phyloP scores from a whole-genome alignment of 1,140 invertebrate genomes.

The Mesaphorura yosii region DNA sequence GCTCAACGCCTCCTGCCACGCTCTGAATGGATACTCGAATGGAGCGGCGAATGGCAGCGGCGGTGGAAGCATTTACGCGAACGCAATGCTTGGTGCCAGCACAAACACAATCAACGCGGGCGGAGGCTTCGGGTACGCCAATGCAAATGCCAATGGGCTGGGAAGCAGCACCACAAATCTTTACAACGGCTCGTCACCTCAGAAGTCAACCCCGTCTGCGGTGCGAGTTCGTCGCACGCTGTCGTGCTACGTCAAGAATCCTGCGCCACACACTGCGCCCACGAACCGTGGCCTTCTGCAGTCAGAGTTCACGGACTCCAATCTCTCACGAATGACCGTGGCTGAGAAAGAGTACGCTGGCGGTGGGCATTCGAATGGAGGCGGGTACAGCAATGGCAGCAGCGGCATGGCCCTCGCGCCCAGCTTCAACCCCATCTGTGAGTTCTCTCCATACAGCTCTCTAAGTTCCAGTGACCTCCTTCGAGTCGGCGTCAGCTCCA shows the following conservation, averaged over 20 bases:
- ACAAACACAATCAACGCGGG: neutral
- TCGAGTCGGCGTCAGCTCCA: constrained; percentile 11
- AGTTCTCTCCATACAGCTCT: constrained; percentile 28
- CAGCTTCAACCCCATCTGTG: constrained; percentile 26
- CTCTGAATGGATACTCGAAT: neutral
- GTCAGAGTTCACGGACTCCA: neutral
- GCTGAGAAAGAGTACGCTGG: neutral
- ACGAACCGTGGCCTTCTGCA: neutral
- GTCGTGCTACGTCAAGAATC: constrained; percentile 26
- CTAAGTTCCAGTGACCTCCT: constrained; percentile 23
- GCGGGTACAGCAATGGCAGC: neutral
- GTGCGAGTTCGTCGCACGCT: too few relatives aligned
- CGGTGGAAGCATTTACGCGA: neutral
- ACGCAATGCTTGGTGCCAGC: neutral
- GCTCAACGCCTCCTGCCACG: constrained; percentile 3
- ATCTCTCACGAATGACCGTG: neutral
- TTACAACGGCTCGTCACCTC: too few relatives aligned
- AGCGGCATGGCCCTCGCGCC: neutral
- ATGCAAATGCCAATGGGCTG: constrained; percentile 1
- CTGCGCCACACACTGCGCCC: constrained; percentile 4
- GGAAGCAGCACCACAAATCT: too few relatives aligned
- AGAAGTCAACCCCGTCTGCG: too few relatives aligned
- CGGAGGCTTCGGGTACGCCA: neutral
- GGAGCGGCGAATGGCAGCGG: neutral
- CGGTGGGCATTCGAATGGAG: neutral